Base-by-base conservation (phyloP, 2,888 invertebrate species). In the Oscheius myriophilus region DNA sequence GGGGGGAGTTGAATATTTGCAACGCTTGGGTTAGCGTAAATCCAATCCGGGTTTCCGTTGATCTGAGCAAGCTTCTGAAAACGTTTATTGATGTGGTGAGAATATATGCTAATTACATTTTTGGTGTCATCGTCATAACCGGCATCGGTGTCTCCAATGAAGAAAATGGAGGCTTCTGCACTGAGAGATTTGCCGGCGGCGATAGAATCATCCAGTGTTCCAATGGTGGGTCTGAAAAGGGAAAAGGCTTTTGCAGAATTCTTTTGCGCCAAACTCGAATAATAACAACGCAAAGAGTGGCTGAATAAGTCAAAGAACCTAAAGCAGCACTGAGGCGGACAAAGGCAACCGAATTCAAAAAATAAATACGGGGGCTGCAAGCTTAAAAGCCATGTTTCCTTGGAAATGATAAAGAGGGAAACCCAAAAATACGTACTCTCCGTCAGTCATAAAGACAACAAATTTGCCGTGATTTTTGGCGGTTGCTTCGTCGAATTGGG, bases 401-500 rank as follows among this genome's bases (percentile, higher is more conserved):
- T n/a, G n/a, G n/a, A n/a, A n/a, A n/a, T n/a, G n/a, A n/a, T n/a
- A n/a, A n/a, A n/a, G n/a, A n/a, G n/a, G n/a, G n/a, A n/a, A n/a
- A n/a, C n/a, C n/a, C n/a, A n/a, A n/a, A 33, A 33, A 33, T 33
- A 33, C 33, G 3, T 9, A 33, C 33, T 33, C 33, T n/a, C 57
- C 42, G 1, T n/a, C 42, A 1, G 57, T 57, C 57, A 57, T 57
- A n/a, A 57, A 43, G 4, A 57, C 25, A 6, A 57, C 43, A 43
- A 57, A 42, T 41, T n/a, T 41, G 1, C 57, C 42, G 12, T 57
- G 57, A 14, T n/a, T 14, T 1, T 41, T n/a, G 4, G 18, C 12
- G 4, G 18, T 6, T 7, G 11, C 33, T 1, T 14, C 3, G 25
- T 12, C 18, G 3, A 57, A 57, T 41, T 57, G 42, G 4, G 12